Evolutionary conservation across 2,888 invertebrate species (phyloP).

Genomic region (Scotopteryx bipunctaria): DNA sequence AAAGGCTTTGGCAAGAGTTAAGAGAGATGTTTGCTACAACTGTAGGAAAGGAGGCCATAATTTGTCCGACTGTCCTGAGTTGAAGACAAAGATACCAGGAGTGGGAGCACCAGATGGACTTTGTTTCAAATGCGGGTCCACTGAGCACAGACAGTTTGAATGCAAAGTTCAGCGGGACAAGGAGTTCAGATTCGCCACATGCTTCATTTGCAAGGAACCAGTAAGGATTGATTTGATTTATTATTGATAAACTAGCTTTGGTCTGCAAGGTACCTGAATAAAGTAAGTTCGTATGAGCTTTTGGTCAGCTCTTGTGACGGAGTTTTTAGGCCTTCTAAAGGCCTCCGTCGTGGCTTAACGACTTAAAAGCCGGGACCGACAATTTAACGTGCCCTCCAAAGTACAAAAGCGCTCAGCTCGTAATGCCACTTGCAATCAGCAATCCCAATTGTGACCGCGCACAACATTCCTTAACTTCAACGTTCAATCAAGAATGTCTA

Average conservation of each 20-base stretch:
- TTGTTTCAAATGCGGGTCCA: conserved; percentile 95
- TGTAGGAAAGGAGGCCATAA: conserved; percentile 91
- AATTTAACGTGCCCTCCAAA: too few species aligned
- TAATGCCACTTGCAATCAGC: too few species aligned
- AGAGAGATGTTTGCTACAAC: conserved; percentile 90
- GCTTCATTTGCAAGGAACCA: conserved; percentile 93
- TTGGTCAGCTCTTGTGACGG: too few species aligned
- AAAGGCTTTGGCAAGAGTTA: conserved; percentile 86
- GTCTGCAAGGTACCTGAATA: too few species aligned
- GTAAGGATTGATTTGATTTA: conserved; percentile 55
- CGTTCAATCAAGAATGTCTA: too few species aligned
- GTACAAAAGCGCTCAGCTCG: too few species aligned
- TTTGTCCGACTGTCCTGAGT: conserved; percentile 90
- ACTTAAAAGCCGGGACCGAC: too few species aligned
- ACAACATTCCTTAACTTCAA: too few species aligned
- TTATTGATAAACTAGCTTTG: neutral
- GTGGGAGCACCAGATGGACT: conserved; percentile 85
- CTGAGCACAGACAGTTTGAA: conserved; percentile 91
- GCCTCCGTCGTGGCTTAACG: too few species aligned
- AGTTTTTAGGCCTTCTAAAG: too few species aligned
- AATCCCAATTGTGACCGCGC: too few species aligned
- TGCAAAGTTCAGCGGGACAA: conserved; percentile 87
- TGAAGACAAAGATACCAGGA: conserved; percentile 79
- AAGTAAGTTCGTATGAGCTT: too few species aligned
- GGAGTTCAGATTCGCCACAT: conserved; percentile 91